Evolutionary conservation across 1,140 invertebrate species (phyloP).

Genomic region (Lasioglossum baleicum): DNA sequence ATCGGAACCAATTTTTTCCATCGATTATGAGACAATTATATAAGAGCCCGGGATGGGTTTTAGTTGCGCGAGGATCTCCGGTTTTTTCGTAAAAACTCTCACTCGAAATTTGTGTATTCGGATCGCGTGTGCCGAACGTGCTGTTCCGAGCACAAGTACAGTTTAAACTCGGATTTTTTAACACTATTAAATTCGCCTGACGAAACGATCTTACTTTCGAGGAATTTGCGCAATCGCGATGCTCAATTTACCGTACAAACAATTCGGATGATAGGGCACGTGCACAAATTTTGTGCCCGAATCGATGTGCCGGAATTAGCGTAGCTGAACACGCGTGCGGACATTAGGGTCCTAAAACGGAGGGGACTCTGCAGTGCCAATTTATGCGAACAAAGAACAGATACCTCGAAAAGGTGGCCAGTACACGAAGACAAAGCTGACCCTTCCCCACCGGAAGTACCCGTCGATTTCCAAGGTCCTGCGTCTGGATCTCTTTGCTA

Average conservation of each 20-base stretch:
- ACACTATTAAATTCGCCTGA: slow-evolving; percentile 20
- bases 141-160: not conserved
- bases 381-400: too few species aligned
- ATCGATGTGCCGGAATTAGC: too few species aligned
- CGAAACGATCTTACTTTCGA: slow-evolving; percentile 18
- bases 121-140: slow-evolving; percentile 15
- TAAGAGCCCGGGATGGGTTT: not conserved
- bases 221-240: not conserved
- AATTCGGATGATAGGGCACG: not conserved
- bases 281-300: too few species aligned
- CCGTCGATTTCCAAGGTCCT: too few species aligned
- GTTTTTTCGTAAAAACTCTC: slow-evolving; percentile 12
- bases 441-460: too few species aligned
- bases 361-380: too few species aligned
- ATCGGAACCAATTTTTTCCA: not conserved
- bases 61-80: not conserved
- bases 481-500: not conserved
- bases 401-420: too few species aligned
- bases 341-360: too few species aligned
- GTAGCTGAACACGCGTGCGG: too few species aligned
- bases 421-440: too few species aligned
- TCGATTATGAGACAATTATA: not conserved
- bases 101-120: not conserved
- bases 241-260: not conserved
- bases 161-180: slow-evolving; percentile 5